phyloP scores from a whole-genome alignment of 2,113 vertebrate genomes.

The Aleadryas rufinucha region DNA sequence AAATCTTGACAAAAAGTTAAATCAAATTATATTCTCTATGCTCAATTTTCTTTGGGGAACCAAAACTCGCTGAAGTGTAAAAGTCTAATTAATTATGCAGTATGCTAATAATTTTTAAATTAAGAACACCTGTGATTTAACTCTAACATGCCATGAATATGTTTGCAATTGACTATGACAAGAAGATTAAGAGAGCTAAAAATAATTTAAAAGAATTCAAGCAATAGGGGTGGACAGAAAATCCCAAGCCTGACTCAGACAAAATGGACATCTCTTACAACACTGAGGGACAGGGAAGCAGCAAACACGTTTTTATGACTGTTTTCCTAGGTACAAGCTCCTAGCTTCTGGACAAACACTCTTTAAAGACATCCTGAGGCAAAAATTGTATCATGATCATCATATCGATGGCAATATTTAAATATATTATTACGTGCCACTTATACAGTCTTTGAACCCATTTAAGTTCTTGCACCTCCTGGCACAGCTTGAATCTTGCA shows the following conservation, averaged over 20 bases:
- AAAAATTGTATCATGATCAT: not conserved
- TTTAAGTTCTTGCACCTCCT: not conserved
- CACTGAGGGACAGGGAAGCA: not conserved
- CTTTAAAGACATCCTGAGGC: not conserved
- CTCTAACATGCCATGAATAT: slow-evolving; percentile 35
- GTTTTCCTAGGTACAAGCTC: not conserved
- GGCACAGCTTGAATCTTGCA: not conserved
- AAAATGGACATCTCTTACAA: not conserved
- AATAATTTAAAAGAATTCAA: not conserved
- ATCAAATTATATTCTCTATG: slow-evolving; percentile 77
- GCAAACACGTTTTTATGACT: not conserved
- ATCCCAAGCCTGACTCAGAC: not conserved
- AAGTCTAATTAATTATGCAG: slow-evolving; percentile 80
- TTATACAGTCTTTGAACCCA: not conserved
- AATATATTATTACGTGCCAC: not conserved
- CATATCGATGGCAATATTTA: not conserved
- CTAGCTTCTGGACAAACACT: not conserved
- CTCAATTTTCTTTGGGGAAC: slow-evolving; percentile 74
- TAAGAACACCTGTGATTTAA: slow-evolving; percentile 74
- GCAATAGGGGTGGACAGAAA: not conserved
- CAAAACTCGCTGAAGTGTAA: slow-evolving; percentile 72
- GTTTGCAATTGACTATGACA: slow-evolving; percentile 51
- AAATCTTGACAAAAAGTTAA: slow-evolving; percentile 77
- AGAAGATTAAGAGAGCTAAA: slow-evolving; percentile 20
- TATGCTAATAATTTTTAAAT: slow-evolving; percentile 79